Conservation (phyloP, 2,113 vertebrate genomes). For the Hydropotes inermis region DNA sequence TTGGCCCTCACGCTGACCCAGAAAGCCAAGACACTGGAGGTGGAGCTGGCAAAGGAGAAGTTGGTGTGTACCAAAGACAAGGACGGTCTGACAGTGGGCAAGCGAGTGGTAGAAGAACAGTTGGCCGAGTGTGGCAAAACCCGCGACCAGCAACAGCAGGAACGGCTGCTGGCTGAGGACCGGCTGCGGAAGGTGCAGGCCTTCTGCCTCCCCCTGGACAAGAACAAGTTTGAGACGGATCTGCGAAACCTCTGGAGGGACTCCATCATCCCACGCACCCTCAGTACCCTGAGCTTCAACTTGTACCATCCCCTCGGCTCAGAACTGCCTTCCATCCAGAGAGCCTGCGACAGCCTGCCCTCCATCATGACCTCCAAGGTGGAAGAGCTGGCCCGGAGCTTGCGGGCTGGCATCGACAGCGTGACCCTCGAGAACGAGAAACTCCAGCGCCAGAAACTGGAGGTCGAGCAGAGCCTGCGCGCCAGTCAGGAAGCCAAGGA, state of each 20-base stretch:
- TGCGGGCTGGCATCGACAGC: conserved; percentile 8
- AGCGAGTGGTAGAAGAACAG: not conserved
- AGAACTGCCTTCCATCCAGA: rapidly evolving
- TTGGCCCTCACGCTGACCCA: not conserved
- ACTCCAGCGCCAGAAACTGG: conserved; percentile 57
- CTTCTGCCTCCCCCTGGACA: conserved; percentile 41
- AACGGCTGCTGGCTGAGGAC: not conserved
- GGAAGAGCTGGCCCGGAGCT: conserved; percentile 37
- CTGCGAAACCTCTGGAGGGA: conserved; percentile 41
- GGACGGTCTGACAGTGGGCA: rapidly evolving
- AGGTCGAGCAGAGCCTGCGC: not conserved
- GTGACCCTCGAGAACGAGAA: conserved; percentile 49
- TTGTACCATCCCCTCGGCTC: rapidly evolving
- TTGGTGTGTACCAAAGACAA: not conserved
- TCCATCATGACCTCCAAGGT: not conserved
- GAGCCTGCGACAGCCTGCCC: conserved; percentile 36
- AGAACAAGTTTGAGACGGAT: not conserved
- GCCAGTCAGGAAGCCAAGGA: not conserved
- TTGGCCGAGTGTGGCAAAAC: not conserved
- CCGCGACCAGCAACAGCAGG: not conserved
- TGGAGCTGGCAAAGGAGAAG: conserved; percentile 44
- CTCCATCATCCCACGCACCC: not conserved
- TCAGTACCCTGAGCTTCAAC: not conserved
- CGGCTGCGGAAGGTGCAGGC: not conserved
- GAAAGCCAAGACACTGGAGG: not conserved